Evolutionary conservation across 2,113 vertebrate species (phyloP).

Genomic region (Dendrocopos noguchii): DNA sequence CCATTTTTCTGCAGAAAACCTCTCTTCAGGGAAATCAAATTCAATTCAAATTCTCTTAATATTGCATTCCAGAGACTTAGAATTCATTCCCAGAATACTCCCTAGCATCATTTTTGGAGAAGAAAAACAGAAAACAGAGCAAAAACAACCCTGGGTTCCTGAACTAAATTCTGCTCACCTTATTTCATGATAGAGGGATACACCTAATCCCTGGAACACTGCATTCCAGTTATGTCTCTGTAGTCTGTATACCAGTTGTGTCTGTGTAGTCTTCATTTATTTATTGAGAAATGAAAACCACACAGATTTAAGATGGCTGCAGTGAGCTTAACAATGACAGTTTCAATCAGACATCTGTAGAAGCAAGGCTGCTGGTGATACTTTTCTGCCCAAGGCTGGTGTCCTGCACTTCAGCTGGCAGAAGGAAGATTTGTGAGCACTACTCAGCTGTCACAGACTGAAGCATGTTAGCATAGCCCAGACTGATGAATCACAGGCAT

Average conservation of each 20-base stretch:
- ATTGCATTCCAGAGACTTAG: neutral
- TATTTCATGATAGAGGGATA: neutral
- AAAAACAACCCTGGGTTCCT: neutral
- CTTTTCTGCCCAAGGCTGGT: neutral
- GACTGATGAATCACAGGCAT: neutral
- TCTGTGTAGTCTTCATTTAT: neutral
- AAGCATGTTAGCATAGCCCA: neutral
- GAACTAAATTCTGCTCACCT: neutral
- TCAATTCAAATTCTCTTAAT: neutral
- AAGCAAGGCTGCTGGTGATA: neutral
- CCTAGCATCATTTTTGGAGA: neutral
- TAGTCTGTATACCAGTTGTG: too few relatives aligned
- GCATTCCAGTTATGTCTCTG: too few relatives aligned
- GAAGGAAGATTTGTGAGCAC: neutral
- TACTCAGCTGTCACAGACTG: neutral
- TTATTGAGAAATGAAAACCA: neutral
- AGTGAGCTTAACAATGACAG: neutral
- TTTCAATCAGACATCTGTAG: neutral
- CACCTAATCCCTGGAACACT: fast-evolving
- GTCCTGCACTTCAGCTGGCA: neutral
- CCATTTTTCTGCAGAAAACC: neutral
- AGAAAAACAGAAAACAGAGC: neutral
- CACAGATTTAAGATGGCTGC: neutral
- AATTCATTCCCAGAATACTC: neutral
- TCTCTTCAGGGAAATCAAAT: neutral